Base-by-base conservation (phyloP, 1,140 invertebrate species). In the Hesperophylax magnus region DNA sequence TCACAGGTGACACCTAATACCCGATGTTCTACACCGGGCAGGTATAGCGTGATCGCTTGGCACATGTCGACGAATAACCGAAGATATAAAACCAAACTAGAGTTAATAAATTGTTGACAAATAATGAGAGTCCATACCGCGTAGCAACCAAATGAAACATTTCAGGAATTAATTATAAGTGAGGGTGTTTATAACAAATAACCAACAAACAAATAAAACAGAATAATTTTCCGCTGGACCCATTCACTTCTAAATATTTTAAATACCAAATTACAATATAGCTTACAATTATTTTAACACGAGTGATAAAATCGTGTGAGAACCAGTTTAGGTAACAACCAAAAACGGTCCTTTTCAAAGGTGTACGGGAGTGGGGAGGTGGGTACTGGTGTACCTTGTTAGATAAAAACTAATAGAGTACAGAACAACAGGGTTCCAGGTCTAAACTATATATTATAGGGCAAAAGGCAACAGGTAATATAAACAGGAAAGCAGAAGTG, bases 1-100 rank as follows among this genome's bases (percentile, higher is more conserved):
- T 76, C 72, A 34, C 56, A 9, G 71, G 72, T 76, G 72, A 76
- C 72, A 76, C 56, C 54, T 60, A 60, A 76, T 76, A 76, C 72
- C 53, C 15, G 53, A n/a, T 31, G 54, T 22, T 52, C 18, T 76
- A 18, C 72, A 14, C 2, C 4, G 54, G 47, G 39, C 69, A 22
- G 39, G 39, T 60, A 24, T 60, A 60, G 58, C n/a, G 18, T 60
- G 58, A 60, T 60, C 58, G 58, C 58, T 24, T 60, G 58, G 9
- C 58, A 60, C n/a, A 60, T 60, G 58, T 60, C 58, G 58, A 1
- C n/a, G 5, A 6, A 60, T 24, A 60, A 24, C n/a, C 22, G 11
- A 60, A 24, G 5, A 20, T 60, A 60, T 24, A 18, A 60, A 60
- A 60, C 58, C 39, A 0, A 47, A 47, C 39, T 1, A 0, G 11